Conservation (phyloP, 2,888 invertebrate species). For the Sarcophaga variegata region DNA sequence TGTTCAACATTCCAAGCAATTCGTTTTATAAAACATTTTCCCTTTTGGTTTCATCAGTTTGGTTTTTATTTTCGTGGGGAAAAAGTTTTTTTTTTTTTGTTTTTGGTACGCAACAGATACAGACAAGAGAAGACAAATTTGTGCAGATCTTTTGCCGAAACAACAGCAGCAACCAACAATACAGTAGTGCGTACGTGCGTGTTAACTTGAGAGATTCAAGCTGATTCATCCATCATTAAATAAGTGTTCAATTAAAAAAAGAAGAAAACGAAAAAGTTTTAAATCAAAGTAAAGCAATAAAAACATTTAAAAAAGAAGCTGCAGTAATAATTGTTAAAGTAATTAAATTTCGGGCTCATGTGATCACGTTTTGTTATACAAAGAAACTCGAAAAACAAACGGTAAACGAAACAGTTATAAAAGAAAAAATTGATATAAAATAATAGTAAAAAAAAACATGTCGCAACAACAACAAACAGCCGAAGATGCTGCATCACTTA, state of each 20-base stretch:
- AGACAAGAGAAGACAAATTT: slow-evolving; percentile 34
- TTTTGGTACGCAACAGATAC: slow-evolving; percentile 56
- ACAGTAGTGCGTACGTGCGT: slow-evolving; percentile 1
- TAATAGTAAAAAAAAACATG: slow-evolving; percentile 23
- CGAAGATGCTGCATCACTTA: slow-evolving; percentile 72
- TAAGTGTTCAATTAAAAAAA: slow-evolving; percentile 3
- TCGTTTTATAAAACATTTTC: not conserved
- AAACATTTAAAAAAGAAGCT: not conserved
- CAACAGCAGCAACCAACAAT: slow-evolving; percentile 5
- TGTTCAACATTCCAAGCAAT: slow-evolving; percentile 34
- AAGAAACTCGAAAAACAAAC: not conserved
- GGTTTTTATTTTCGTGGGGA: not conserved
- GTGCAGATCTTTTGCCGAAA: not conserved
- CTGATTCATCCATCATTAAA: slow-evolving; percentile 41
- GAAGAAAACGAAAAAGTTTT: no score
- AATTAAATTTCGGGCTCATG: not conserved
- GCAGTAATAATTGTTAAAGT: slow-evolving; percentile 5
- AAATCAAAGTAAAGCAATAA: no score
- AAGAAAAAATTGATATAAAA: not conserved
- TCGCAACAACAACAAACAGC: slow-evolving; percentile 60
- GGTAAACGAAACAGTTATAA: not conserved
- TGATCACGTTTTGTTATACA: slow-evolving; percentile 11
- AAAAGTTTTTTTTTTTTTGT: not conserved
- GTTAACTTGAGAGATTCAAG: slow-evolving; percentile 15
- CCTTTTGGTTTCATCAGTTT: not conserved